A percentile compares a stretch with the other conserved stretches of the same genome.
Evolutionary conservation across 2,888 invertebrate genomes (phyloP).

Genomic region (Ormia ochracea): DNA sequence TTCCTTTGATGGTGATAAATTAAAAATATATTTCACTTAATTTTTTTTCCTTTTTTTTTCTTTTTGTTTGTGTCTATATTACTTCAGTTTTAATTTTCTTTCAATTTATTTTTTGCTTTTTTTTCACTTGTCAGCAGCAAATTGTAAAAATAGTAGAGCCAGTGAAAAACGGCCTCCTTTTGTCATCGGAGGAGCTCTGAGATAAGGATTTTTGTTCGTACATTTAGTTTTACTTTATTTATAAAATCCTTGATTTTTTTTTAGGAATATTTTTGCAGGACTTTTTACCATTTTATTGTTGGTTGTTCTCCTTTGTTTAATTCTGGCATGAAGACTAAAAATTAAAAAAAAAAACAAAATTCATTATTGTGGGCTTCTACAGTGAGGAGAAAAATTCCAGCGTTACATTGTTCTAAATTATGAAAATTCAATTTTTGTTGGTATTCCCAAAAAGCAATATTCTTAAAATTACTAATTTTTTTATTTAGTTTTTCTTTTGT

Average conservation of each 20-base stretch:
- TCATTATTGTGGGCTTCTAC: not conserved
- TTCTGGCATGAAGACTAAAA: constrained; percentile 40
- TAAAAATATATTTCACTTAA: constrained; percentile 58
- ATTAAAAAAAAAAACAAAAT: not conserved
- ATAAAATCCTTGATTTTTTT: constrained; percentile 46
- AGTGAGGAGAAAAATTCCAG: not conserved
- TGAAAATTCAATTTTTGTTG: too few relatives aligned
- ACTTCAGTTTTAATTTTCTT: constrained; percentile 63
- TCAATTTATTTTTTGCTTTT: constrained; percentile 34
- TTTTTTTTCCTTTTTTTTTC: constrained; percentile 28
- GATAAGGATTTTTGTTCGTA: constrained; percentile 43
- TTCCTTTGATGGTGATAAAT: constrained; percentile 58
- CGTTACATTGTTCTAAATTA: too few relatives aligned
- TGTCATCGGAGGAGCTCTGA: constrained; percentile 23
- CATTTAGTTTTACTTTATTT: not conserved
- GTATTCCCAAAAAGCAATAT: too few relatives aligned
- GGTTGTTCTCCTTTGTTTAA: constrained; percentile 36
- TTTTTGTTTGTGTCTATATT: constrained; percentile 22
- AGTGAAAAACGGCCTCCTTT: constrained; percentile 36
- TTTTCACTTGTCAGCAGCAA: constrained; percentile 54
- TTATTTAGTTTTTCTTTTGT: too few relatives aligned
- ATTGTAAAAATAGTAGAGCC: constrained; percentile 23
- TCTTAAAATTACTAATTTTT: too few relatives aligned
- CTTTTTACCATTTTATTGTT: constrained; percentile 1
- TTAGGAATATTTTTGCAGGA: constrained; percentile 13